Conservation (phyloP, 2,797 vertebrate genomes). For the Chelmon rostratus region DNA sequence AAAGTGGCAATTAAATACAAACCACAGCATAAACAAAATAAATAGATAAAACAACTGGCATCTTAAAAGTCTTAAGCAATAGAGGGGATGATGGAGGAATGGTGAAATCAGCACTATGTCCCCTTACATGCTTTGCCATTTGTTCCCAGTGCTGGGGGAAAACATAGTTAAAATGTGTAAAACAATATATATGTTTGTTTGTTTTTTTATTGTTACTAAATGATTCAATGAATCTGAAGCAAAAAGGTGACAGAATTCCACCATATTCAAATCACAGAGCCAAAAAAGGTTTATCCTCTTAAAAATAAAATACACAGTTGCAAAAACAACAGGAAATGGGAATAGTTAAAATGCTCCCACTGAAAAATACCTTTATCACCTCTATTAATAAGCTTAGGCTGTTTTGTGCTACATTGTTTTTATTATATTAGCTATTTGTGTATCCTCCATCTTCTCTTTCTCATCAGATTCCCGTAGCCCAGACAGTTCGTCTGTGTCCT, state of each 20-base stretch:
- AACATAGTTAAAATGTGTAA: neutral
- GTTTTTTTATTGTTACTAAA: neutral
- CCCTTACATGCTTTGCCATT: neutral
- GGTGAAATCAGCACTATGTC: neutral
- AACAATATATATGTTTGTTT: too few relatives aligned
- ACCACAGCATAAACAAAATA: conserved; percentile 12
- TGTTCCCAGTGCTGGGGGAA: neutral
- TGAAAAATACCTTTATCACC: neutral
- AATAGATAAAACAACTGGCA: neutral
- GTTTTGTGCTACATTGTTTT: neutral
- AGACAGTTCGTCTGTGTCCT: conserved; percentile 92
- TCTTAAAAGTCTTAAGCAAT: neutral
- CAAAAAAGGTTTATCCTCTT: neutral
- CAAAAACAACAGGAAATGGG: neutral
- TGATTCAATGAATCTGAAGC: neutral
- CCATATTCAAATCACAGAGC: neutral
- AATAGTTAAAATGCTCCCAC: too few relatives aligned
- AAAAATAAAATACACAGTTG: neutral
- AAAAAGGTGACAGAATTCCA: neutral
- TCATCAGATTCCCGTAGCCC: conserved; percentile 91
- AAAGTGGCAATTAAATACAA: neutral
- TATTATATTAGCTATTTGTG: neutral
- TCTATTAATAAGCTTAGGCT: neutral
- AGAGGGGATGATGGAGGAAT: neutral
- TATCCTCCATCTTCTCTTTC: conserved; percentile 4